Base-by-base conservation (phyloP, 2,113 vertebrate genomes). In the Melospiza georgiana region DNA sequence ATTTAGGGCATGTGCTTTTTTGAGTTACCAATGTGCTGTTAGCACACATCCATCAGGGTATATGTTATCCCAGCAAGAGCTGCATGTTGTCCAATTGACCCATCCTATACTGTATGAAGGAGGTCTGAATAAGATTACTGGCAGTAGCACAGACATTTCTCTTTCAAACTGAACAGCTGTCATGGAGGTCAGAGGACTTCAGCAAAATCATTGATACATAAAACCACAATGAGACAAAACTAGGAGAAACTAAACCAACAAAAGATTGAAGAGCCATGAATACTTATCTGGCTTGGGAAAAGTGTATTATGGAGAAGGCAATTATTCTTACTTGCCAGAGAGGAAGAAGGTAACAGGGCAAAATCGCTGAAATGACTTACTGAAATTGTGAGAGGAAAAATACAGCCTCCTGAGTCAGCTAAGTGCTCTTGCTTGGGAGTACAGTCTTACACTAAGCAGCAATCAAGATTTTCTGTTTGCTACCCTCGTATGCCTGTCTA, bases 391-490 rank as follows among this genome's bases (percentile, higher is more conserved):
- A 94, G 52, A 74, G 83, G 68, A 91, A 96, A 95, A 95, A 66
- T 84, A 92, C 79, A 93, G 30, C 35, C 51, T 87, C 39, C 80
- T 80, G 67, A 91, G 57, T 81, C 68, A 94, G 66, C 72, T 86
- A 90, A 89, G 74, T 2, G 0, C 10, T 86, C 37, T 85, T 0
- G 0, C 72, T 87, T 76, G 48, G 33, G 37, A 93, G 33, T 55
- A 51, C 18, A 87, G 83, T 61, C 31, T 49, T 62, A 57, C 79
- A 75, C 49, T 81, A 84, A 84, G 54, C 17, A 33, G 43, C 67
- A 94, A 83, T 96, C 65, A 8, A 94, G 95, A 93, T 84, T 75
- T 94, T 93, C 30, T 96, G 28, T 90, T 96, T 93, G 79, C 69
- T 86, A 6, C 52, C 41, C 84, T 67, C 30, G 5, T 83, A 66